Evolutionary conservation across 2,888 invertebrate species (phyloP).

Genomic region (Odontomyia ornata): DNA sequence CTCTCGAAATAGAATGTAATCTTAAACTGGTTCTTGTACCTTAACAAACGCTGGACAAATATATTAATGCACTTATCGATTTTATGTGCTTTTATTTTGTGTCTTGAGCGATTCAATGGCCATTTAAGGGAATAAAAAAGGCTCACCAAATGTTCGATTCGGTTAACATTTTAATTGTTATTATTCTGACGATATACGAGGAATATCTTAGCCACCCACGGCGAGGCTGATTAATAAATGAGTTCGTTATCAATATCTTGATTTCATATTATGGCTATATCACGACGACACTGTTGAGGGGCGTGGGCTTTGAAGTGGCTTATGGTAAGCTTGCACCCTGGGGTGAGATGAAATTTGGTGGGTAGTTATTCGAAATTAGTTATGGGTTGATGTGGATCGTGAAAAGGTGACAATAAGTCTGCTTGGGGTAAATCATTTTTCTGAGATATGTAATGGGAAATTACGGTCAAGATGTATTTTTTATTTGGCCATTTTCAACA

Average conservation of each 20-base stretch:
- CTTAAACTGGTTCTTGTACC: neutral
- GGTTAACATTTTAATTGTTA: neutral
- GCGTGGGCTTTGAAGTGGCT: neutral
- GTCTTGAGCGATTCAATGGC: neutral
- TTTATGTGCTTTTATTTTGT: neutral
- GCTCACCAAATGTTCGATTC: neutral
- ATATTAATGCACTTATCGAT: neutral
- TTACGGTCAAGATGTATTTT: too few species aligned
- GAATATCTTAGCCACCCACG: neutral
- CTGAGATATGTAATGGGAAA: neutral
- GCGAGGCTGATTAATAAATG: neutral
- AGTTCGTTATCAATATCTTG: neutral
- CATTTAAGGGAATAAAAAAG: neutral
- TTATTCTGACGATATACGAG: neutral
- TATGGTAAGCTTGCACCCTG: neutral
- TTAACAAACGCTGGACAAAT: neutral
- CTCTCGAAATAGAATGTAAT: neutral
- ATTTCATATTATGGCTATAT: neutral
- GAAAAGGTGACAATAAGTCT: conserved; percentile 6
- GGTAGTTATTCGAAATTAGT: neutral
- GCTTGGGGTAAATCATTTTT: neutral
- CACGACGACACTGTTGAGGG: neutral
- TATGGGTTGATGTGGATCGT: neutral
- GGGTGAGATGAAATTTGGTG: neutral
- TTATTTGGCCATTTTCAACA: too few species aligned